Evolutionary conservation across 2,888 invertebrate genomes (phyloP).

Genomic region (Miltochrista miniata): DNA sequence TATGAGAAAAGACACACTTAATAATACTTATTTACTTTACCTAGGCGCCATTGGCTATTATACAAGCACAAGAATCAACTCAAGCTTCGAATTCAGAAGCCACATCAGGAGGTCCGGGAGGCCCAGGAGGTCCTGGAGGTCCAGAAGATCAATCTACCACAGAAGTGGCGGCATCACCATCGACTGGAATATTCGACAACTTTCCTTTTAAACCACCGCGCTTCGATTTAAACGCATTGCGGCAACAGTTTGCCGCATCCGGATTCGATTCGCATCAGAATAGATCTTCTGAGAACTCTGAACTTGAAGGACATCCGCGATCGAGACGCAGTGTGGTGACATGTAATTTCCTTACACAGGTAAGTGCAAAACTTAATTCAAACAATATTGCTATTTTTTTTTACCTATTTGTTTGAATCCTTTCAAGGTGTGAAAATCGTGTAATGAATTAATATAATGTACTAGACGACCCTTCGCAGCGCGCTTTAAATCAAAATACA

Average conservation of each 20-base stretch:
- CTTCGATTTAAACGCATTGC: constrained; percentile 7
- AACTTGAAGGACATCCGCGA: constrained; percentile 12
- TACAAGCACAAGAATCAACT: constrained; percentile 17
- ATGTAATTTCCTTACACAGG: constrained; percentile 33
- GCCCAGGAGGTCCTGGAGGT: no score
- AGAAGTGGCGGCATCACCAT: constrained; percentile 2
- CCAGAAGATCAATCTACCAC: constrained; percentile 9
- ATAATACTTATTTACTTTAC: neutral
- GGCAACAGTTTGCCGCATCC: constrained; percentile 8
- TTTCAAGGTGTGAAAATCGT: no score
- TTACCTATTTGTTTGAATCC: no score
- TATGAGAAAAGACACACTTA: neutral
- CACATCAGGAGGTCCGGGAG: no score
- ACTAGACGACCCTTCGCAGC: no score
- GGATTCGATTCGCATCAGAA: constrained; percentile 12
- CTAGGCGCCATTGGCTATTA: constrained; percentile 16
- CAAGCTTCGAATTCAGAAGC: neutral
- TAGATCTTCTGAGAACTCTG: constrained; percentile 4
- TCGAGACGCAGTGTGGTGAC: constrained; percentile 20
- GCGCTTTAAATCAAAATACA: no score
- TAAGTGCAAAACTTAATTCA: constrained; percentile 15
- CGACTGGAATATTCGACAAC: constrained; percentile 9
- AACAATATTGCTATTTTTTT: no score
- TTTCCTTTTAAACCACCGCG: constrained; percentile 12
- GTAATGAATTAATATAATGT: no score